phyloP scores from a whole-genome alignment of 2,113 vertebrate species.

The Cariama cristata region DNA sequence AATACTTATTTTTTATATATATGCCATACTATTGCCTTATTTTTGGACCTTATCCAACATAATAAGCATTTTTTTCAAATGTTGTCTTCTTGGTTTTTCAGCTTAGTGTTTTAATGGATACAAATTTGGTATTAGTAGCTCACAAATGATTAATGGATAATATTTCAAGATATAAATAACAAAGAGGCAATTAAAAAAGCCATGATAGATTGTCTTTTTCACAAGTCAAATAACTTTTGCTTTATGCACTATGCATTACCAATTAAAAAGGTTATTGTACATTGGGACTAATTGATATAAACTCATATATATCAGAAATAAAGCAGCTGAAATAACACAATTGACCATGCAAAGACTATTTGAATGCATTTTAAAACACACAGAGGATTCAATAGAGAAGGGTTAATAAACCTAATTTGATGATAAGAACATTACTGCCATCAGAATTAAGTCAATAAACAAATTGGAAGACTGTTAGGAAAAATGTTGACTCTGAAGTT shows the following conservation, averaged over 20 bases:
- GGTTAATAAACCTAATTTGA: neutral
- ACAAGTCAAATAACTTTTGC: slow-evolving; percentile 47
- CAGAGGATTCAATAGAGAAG: neutral
- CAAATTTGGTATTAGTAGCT: slow-evolving; percentile 60
- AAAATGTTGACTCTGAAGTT: neutral
- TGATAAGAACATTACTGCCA: neutral
- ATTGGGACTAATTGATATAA: neutral
- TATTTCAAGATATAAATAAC: slow-evolving; percentile 61
- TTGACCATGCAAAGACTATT: neutral
- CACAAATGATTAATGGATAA: slow-evolving; percentile 68
- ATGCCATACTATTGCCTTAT: neutral
- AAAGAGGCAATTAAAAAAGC: slow-evolving; percentile 63
- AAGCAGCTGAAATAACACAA: neutral
- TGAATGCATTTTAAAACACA: neutral
- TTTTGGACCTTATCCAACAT: neutral
- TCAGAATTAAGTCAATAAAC: neutral
- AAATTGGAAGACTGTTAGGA: neutral
- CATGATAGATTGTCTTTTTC: slow-evolving; percentile 34
- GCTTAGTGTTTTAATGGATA: slow-evolving; percentile 51
- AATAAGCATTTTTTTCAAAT: neutral
- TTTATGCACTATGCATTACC: neutral
- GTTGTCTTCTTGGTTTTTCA: neutral
- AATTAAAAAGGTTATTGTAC: neutral
- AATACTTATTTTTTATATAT: neutral
- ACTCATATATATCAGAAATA: neutral